These are phyloP conservation scores for Craterocephalus amniculus DNA, from an alignment of 2,797 vertebrate species.

Conservation along the genomic window DNA sequence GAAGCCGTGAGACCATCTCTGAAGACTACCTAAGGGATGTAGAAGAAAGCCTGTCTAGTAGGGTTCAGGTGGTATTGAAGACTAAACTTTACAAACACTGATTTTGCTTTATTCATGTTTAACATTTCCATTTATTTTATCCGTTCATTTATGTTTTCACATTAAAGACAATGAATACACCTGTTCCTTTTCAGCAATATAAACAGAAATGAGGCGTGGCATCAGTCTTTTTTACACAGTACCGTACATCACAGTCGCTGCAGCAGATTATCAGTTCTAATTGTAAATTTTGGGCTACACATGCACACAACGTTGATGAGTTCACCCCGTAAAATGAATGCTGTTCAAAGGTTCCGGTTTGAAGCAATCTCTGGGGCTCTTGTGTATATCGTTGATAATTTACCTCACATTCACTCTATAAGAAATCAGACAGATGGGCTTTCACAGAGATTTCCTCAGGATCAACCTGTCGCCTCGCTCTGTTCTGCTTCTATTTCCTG, in stretches of 20 bases:
- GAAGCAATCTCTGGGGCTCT: constrained; percentile 14
- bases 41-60: background rate
- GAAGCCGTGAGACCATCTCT: background rate
- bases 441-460: constrained; percentile 44
- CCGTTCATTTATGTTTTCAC: background rate
- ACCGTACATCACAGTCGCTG: background rate
- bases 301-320: constrained; percentile 2
- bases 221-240: background rate
- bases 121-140: background rate
- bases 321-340: constrained; percentile 18
- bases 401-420: constrained; percentile 33
- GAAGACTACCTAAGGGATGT: background rate
- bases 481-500: constrained; percentile 31
- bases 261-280: constrained; percentile 8
- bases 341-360: constrained; percentile 27
- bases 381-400: constrained; percentile 27
- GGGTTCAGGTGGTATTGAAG: background rate
- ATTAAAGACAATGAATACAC: background rate
- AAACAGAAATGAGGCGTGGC: background rate
- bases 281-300: constrained; percentile 29
- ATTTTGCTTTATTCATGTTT: background rate
- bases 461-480: constrained; percentile 46
- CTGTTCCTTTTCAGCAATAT: background rate
- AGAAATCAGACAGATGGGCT: constrained; percentile 29
- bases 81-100: background rate